Percentiles rank a stretch among this genome's conserved stretches.
Conservation (phyloP, 2,888 invertebrate genomes). For the Epicampocera succincta region DNA sequence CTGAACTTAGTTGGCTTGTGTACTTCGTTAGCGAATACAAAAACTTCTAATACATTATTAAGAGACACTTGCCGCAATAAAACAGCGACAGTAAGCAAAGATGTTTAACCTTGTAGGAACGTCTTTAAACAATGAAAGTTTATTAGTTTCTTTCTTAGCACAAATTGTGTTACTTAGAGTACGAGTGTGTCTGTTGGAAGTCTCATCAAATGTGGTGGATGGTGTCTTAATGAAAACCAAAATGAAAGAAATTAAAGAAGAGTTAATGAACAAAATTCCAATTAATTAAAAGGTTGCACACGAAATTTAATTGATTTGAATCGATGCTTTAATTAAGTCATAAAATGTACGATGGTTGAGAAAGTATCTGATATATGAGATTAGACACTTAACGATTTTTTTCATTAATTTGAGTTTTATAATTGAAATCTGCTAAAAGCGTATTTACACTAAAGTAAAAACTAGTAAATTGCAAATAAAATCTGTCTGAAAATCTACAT, state of each 20-base stretch:
- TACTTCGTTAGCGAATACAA: slow-evolving; percentile 4
- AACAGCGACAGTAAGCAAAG: background rate
- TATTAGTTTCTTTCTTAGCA: slow-evolving; percentile 6
- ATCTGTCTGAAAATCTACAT: too few species aligned
- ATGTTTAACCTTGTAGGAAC: slow-evolving; percentile 23
- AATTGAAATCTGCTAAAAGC: too few species aligned
- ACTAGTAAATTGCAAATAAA: too few species aligned
- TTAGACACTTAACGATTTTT: too few species aligned
- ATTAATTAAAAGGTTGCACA: slow-evolving; percentile 21
- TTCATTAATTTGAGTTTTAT: too few species aligned
- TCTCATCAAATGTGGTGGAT: slow-evolving; percentile 25
- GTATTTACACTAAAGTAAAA: too few species aligned
- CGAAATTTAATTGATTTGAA: background rate
- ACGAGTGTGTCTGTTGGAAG: background rate
- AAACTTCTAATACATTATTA: slow-evolving; percentile 35
- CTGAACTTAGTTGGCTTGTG: slow-evolving; percentile 14
- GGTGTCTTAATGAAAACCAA: slow-evolving; percentile 1
- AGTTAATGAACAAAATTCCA: slow-evolving; percentile 37
- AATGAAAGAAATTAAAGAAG: background rate
- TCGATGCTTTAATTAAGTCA: background rate
- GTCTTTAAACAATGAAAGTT: slow-evolving; percentile 38
- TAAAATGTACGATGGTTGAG: background rate
- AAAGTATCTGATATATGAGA: too few species aligned
- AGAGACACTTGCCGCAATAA: slow-evolving; percentile 38
- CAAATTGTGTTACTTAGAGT: background rate